A percentile compares a stretch with the other conserved stretches of the same genome.
These are phyloP conservation scores for Panagrolaimus sp. DNA, from an alignment of 1,140 invertebrate species.

Conservation along the genomic window DNA sequence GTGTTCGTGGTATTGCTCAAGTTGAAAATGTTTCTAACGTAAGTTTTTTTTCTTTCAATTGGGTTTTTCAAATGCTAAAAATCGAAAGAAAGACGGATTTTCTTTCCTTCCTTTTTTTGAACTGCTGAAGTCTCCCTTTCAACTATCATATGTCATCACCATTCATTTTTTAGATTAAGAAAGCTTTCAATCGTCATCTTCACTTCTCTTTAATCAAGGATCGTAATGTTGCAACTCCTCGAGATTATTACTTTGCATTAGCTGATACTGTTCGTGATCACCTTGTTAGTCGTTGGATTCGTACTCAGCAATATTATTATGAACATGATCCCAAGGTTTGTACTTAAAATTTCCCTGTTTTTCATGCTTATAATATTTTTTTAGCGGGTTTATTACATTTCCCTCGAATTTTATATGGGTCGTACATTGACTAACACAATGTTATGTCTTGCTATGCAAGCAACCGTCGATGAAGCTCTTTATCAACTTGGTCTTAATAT, in stretches of 20 bases:
- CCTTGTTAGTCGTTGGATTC: slow-evolving; percentile 93
- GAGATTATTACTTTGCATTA: slow-evolving; percentile 95
- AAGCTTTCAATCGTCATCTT: slow-evolving; percentile 94
- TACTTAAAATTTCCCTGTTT: background rate
- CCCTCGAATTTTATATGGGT: slow-evolving; percentile 98
- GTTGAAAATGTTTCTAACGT: slow-evolving; percentile 63
- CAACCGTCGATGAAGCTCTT: slow-evolving; percentile 90
- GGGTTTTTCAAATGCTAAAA: too few species aligned
- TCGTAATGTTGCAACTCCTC: slow-evolving; percentile 88
- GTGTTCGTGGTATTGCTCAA: slow-evolving; percentile 86
- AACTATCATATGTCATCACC: too few species aligned
- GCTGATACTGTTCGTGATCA: slow-evolving; percentile 96
- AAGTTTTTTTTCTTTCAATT: too few species aligned
- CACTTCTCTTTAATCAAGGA: slow-evolving; percentile 98
- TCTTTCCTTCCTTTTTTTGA: too few species aligned
- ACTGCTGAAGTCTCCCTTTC: too few species aligned
- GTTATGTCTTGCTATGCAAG: slow-evolving; percentile 96
- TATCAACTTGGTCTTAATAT: slow-evolving; percentile 97
- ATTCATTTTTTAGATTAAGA: slow-evolving; percentile 70
- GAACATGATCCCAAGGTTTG: slow-evolving; percentile 96
- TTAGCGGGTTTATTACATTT: slow-evolving; percentile 95
- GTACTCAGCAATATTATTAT: slow-evolving; percentile 98
- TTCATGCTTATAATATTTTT: slow-evolving; percentile 17
- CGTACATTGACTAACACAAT: slow-evolving; percentile 93
- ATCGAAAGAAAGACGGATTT: too few species aligned